phyloP scores from a whole-genome alignment of 2,797 vertebrate species.

The Rhinella marina region DNA sequence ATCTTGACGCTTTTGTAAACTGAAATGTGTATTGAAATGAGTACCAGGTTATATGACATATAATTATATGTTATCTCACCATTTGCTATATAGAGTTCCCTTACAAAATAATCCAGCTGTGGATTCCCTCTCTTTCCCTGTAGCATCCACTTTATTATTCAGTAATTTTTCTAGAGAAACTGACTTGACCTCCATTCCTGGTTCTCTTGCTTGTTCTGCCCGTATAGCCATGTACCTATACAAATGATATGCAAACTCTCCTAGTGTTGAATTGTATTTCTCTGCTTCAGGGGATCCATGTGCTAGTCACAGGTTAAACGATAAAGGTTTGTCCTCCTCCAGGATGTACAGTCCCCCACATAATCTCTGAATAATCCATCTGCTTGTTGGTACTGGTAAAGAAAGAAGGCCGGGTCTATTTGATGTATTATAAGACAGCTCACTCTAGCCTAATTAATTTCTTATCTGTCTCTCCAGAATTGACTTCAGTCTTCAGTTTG shows the following conservation, averaged over 20 bases:
- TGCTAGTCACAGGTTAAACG: conserved; percentile 17
- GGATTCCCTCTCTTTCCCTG: not conserved
- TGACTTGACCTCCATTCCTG: conserved; percentile 10
- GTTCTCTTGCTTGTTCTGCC: conserved; percentile 3
- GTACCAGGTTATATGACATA: not conserved
- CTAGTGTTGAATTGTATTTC: not conserved
- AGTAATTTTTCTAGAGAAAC: conserved; percentile 1
- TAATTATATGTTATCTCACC: not conserved
- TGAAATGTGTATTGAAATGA: not conserved
- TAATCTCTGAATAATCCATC: conserved; percentile 19
- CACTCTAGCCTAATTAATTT: conserved; percentile 29
- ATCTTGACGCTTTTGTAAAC: not conserved
- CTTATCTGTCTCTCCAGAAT: conserved; percentile 15
- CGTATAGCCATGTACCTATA: conserved; percentile 4
- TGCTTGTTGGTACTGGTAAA: conserved; percentile 10
- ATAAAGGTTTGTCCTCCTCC: not conserved
- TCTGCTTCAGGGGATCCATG: not conserved
- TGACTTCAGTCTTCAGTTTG: conserved; percentile 23
- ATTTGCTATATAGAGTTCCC: not conserved
- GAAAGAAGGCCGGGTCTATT: not conserved
- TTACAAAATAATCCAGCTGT: not conserved
- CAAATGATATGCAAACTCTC: conserved; percentile 17
- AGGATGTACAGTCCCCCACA: not conserved
- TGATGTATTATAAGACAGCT: conserved; percentile 26
- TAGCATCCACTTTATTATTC: not conserved